Evolutionary conservation across 2,113 vertebrate species (phyloP).

Genomic region (Syngnathus floridae): DNA sequence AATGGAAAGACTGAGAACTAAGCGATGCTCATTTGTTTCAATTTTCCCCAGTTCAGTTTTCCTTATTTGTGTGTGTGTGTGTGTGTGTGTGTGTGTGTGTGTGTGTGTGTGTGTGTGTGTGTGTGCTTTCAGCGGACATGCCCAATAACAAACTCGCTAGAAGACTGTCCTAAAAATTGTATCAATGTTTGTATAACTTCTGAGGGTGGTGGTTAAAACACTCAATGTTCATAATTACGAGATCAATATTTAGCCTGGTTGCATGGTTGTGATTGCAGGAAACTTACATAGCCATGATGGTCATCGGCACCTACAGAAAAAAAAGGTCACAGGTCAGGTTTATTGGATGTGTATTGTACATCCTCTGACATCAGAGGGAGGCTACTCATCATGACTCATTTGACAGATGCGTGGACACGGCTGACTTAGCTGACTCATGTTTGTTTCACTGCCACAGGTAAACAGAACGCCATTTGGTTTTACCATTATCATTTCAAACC

Average conservation of each 20-base stretch:
- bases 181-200: no score
- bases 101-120: no score
- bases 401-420: neutral
- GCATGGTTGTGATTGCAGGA: neutral
- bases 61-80: no score
- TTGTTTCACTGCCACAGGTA: neutral
- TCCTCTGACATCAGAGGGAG: slow-evolving; percentile 13
- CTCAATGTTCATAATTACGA: no score
- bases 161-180: no score
- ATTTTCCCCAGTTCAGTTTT: no score
- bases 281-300: slow-evolving; percentile 55
- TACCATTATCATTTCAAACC: slow-evolving; percentile 3
- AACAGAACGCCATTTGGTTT: neutral
- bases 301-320: slow-evolving; percentile 43
- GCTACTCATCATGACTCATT: slow-evolving; percentile 26
- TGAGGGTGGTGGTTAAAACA: no score
- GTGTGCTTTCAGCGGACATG: no score
- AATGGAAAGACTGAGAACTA: no score
- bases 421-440: slow-evolving; percentile 28
- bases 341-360: slow-evolving; percentile 6
- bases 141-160: no score
- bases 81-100: no score
- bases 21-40: no score
- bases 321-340: slow-evolving; percentile 17
- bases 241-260: neutral